Evolutionary conservation across 2,113 vertebrate genomes (phyloP).

Genomic region (Bos taurus): ARS-UCD2.0 NC_037345.1:42728001-42728500

Average conservation of each 20-base stretch:
- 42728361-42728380: conserved; percentile 55
- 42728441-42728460: neutral
- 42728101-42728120: conserved; percentile 92
- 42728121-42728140: conserved; percentile 91
- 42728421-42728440: neutral
- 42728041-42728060: conserved; percentile 92
- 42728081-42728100: conserved; percentile 94
- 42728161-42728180: conserved; percentile 84
- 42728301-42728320: conserved; percentile 69
- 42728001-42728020: conserved; percentile 86
- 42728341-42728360: conserved; percentile 43
- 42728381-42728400: neutral
- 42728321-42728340: conserved; percentile 67
- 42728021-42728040: conserved; percentile 86
- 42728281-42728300: conserved; percentile 77
- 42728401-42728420: fast-evolving
- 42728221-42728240: conserved; percentile 83
- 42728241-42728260: conserved; percentile 81
- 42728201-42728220: conserved; percentile 86
- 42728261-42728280: conserved; percentile 78
- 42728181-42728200: conserved; percentile 77
- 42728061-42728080: conserved; percentile 94
- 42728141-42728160: conserved; percentile 86
- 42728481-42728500: fast-evolving
- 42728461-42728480: neutral